Base-by-base conservation (phyloP, 2,888 invertebrate species). In the Encarsia formosa region DNA sequence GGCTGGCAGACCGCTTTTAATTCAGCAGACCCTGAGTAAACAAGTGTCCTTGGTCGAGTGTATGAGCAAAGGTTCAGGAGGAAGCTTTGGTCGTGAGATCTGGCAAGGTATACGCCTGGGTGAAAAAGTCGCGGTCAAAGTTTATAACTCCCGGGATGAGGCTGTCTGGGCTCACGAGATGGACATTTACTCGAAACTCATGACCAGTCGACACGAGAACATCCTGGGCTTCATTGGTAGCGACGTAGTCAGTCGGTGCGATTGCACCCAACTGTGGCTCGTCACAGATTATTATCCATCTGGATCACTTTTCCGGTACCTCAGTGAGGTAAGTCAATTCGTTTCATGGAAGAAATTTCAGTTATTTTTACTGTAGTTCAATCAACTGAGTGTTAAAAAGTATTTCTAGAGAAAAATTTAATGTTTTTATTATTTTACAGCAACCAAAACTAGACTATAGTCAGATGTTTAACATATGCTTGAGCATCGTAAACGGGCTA, bases 141-240 rank as follows among this genome's bases (percentile, higher is more conserved):
- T 96, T 63, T 96, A 96, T 77, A 91, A 91, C 73, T 92, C 92
- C 0, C 81, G 92, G 6, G 95, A 96, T 74, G 95, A 96, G 77
- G 89, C 91, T 9, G 91, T 91, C 34, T 96, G 95, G 95, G 81
- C 86, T 9, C 77, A 95, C 6, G 96, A 96, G 78, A 95, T 94
- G 0, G 89, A 91, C 75, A 89, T 91, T 59, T 91, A 90, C 74
- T 88, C 88, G 80, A 69, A 70, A 49, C 54, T 72, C 5, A 57
- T 72, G 45, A 68, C 72, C 4, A 70, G 71, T 41, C 81, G 94
- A 0, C 95, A 96, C 68, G 91, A 93, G 67, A 92, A 93, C 74
- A 91, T 96, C 61, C 81, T 96, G n/a, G 94, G 92, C 2, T 96
- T 93, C 68, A 87, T 94, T 63, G 96, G 93, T 54, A 92, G 92